Conservation (phyloP, 2,888 invertebrate genomes). For the Erebia aethiops region DNA sequence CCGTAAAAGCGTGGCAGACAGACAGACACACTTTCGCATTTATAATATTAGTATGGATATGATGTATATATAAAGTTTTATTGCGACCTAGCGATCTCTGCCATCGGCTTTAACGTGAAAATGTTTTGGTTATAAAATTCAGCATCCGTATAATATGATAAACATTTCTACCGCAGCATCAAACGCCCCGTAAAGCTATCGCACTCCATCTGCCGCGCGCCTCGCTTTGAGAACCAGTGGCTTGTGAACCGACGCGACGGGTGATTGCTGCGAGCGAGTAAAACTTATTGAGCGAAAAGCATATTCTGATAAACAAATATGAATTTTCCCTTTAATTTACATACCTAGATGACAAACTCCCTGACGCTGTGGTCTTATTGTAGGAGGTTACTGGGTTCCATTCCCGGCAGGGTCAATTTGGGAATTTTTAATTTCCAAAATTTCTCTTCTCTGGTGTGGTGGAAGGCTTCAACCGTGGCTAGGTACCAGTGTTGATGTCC, state of each 20-base stretch:
- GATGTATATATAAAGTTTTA: too few species aligned
- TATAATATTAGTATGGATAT: too few species aligned
- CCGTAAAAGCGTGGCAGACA: too few species aligned
- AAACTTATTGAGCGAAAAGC: neutral
- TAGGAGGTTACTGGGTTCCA: too few species aligned
- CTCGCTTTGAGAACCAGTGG: constrained; percentile 5
- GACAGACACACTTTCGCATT: too few species aligned
- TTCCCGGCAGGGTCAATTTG: too few species aligned
- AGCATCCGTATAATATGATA: constrained; percentile 3
- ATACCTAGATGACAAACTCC: neutral
- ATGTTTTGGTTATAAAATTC: neutral
- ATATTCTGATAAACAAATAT: neutral
- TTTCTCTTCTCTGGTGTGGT: too few species aligned
- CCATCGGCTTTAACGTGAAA: too few species aligned
- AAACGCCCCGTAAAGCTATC: constrained; percentile 8
- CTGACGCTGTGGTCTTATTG: neutral
- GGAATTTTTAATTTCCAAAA: too few species aligned
- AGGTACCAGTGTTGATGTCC: too few species aligned
- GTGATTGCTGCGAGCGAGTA: neutral
- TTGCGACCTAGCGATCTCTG: too few species aligned
- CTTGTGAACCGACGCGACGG: neutral
- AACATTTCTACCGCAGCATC: constrained; percentile 3
- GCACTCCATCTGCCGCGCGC: neutral
- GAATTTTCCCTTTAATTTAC: neutral
- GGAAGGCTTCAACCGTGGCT: too few species aligned